Evolutionary conservation across 2,888 invertebrate species (phyloP), one percentile per base, ranked within the genome.

Genomic region (Lasioglossum marginatum): DNA sequence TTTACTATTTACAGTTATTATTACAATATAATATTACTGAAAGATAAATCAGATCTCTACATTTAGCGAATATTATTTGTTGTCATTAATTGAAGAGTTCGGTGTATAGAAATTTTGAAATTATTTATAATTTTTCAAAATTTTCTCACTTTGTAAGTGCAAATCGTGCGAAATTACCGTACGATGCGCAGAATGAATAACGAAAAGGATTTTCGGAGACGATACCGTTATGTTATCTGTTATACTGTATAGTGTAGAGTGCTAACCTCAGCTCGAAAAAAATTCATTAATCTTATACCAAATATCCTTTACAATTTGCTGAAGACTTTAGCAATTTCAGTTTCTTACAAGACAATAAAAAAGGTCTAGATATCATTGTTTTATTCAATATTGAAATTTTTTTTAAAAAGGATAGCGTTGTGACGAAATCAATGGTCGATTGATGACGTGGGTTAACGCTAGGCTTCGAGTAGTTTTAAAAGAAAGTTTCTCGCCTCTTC

Each of bases 211-310:
- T 75, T 77, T 84, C 78, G 70, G 74, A 60, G 87, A 87, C 83
- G 82, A 76, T 90, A 88, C 90, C 91, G 90, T 90, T 90, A 90
- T 79, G n/a, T 86, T 80, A 79, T 37, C n/a, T 57, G 70, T 40
- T 70, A 14, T 81, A 68, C 52, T 40, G 45, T 45, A 45, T 1
- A 45, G 45, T 45, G 40, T 31, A 66, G 16, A 37, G 52, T 79
- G 68, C 81, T 87, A 91, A 90, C 86, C 87, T 87, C 52, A 85
- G 71, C 14, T 31, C 40, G 37, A 70, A 73, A 70, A 23, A 37
- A 60, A n/a, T 12, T 77, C 52, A 79, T 37, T 14, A 27, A 63
- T 80, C 60, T 6, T 52, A 73, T 57, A 43, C 60, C 34, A 40
- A 23, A 78, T 48, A 16, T 43, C 1, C 37, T 78, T 14, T 5